A percentile compares a stretch with the other conserved stretches of the same genome.
Conservation (phyloP, 1,140 invertebrate species). For the Ips typographus region DNA sequence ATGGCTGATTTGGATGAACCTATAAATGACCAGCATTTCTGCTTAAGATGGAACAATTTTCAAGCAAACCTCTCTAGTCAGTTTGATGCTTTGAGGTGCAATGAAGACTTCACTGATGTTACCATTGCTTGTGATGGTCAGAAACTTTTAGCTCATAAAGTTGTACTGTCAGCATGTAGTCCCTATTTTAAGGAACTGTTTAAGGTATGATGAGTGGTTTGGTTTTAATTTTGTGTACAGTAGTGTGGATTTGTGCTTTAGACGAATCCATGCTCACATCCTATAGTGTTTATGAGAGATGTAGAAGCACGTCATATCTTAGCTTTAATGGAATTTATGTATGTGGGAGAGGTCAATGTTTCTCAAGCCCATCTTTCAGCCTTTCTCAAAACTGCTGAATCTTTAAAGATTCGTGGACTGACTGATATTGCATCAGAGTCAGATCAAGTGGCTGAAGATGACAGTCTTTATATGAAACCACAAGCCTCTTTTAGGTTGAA, state of each 20-base stretch:
- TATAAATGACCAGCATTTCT: constrained; percentile 78
- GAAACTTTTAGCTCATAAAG: constrained; percentile 76
- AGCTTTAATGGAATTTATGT: constrained; percentile 71
- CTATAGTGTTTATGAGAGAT: constrained; percentile 82
- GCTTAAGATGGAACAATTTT: constrained; percentile 92
- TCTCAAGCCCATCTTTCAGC: constrained; percentile 69
- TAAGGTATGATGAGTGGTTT: constrained; percentile 62
- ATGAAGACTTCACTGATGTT: constrained; percentile 82
- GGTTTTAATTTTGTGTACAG: constrained; percentile 5
- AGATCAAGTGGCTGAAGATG: constrained; percentile 42
- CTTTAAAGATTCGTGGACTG: constrained; percentile 69
- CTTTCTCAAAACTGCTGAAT: constrained; percentile 71
- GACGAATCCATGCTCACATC: constrained; percentile 84
- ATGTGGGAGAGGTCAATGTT: constrained; percentile 75
- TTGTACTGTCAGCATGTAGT: constrained; percentile 77
- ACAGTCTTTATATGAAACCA: constrained; percentile 42
- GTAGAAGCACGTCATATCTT: constrained; percentile 67
- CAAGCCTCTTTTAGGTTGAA: constrained; percentile 32
- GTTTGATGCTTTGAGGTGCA: constrained; percentile 74
- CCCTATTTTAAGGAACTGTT: constrained; percentile 81
- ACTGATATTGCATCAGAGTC: constrained; percentile 57
- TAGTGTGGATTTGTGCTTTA: constrained; percentile 56
- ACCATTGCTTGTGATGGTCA: constrained; percentile 78
- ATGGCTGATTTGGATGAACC: constrained; percentile 37
- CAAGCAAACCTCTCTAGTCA: constrained; percentile 83